Conservation (phyloP, 2,797 vertebrate species). For the Coregonus sp. region DNA sequence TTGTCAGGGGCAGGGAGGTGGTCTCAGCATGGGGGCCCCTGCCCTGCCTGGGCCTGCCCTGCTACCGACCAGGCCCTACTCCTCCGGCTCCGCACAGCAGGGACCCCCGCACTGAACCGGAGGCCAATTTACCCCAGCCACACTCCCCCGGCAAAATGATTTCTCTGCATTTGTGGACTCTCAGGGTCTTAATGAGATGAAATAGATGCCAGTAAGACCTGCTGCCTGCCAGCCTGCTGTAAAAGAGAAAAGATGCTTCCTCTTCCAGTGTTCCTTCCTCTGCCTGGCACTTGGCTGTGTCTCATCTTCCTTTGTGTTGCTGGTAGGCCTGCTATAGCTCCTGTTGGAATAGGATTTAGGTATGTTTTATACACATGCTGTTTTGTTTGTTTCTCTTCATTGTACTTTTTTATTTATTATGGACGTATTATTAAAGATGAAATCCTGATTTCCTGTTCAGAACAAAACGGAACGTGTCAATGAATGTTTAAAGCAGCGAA, state of each 20-base stretch:
- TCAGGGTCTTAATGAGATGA: constrained; percentile 76
- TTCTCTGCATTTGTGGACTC: constrained; percentile 65
- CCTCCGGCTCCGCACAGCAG: constrained; percentile 76
- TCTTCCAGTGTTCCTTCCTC: not conserved
- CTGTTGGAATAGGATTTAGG: too few species aligned
- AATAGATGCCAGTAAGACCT: constrained; percentile 73
- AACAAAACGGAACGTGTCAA: too few species aligned
- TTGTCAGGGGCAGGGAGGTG: constrained; percentile 77
- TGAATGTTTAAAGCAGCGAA: too few species aligned
- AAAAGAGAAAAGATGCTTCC: not conserved
- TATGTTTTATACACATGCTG: too few species aligned
- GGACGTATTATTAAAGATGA: too few species aligned
- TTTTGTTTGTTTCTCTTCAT: too few species aligned
- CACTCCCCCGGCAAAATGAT: constrained; percentile 65
- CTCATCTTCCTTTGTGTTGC: too few species aligned
- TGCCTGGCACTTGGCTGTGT: not conserved
- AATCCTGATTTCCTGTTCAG: too few species aligned
- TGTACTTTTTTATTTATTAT: too few species aligned
- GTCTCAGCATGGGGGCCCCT: constrained; percentile 70
- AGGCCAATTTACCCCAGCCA: constrained; percentile 74
- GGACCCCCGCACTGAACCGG: constrained; percentile 70
- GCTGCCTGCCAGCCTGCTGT: constrained; percentile 42
- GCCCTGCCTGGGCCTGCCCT: constrained; percentile 82
- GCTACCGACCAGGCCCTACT: constrained; percentile 75
- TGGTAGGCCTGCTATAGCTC: too few species aligned